Percentiles rank a stretch among this genome's conserved stretches.
Conservation (phyloP, 2,113 vertebrate genomes). For the Holacanthus passer region DNA sequence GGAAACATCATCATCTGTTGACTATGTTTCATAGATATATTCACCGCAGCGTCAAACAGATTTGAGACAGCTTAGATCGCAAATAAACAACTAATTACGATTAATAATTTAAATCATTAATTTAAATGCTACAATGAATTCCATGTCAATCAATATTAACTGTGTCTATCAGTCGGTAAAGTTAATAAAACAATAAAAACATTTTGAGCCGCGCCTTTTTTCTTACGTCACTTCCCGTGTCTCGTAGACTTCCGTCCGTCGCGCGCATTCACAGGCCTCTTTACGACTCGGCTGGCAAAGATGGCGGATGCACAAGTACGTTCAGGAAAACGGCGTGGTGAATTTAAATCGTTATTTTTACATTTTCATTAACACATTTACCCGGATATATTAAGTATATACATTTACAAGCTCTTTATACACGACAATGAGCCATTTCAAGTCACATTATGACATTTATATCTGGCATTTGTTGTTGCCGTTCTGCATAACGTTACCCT, state of each 20-base stretch:
- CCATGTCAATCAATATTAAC: too few species aligned
- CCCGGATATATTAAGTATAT: fast-evolving
- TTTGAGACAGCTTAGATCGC: fast-evolving
- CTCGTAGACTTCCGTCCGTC: conserved; percentile 58
- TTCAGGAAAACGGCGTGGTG: conserved; percentile 63
- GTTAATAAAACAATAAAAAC: not conserved
- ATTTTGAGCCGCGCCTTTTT: not conserved
- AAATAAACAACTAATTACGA: too few species aligned
- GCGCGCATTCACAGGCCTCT: conserved; percentile 75
- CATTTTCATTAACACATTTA: not conserved
- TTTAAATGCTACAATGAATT: not conserved
- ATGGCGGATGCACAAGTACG: conserved; percentile 93
- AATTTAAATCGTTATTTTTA: conserved; percentile 19
- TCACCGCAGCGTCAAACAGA: not conserved
- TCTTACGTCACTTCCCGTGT: conserved; percentile 77
- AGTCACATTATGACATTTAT: fast-evolving
- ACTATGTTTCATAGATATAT: not conserved
- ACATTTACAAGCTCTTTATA: fast-evolving
- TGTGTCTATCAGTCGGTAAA: fast-evolving
- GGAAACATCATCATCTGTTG: not conserved
- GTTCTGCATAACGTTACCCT: conserved; percentile 37
- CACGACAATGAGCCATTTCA: fast-evolving
- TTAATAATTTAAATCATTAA: too few species aligned
- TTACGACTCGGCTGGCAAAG: conserved; percentile 86
- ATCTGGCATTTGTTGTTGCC: not conserved